These are phyloP conservation scores for Smittia aterrima DNA, from an alignment of 2,888 invertebrate species.

Conservation along the genomic window DNA sequence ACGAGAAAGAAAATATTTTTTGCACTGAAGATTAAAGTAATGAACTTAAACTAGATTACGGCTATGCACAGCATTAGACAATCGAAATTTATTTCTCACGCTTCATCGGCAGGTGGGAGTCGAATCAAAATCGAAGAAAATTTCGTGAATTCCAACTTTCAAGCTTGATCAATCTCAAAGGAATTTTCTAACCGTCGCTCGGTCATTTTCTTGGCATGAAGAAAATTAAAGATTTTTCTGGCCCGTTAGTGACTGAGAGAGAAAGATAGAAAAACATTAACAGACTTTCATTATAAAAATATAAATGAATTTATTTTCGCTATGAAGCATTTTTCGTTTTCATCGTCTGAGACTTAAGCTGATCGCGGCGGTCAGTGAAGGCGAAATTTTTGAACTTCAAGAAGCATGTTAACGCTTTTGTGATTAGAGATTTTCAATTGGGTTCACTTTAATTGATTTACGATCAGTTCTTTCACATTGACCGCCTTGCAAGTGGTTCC, in stretches of 20 bases:
- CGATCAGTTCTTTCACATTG: background rate
- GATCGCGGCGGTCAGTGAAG: background rate
- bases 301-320: background rate
- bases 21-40: constrained; percentile 15
- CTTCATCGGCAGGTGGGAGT: too few relatives aligned
- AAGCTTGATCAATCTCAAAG: background rate
- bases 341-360: background rate
- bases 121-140: too few relatives aligned
- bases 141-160: background rate
- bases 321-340: background rate
- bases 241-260: background rate
- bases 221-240: background rate
- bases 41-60: background rate
- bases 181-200: background rate
- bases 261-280: background rate
- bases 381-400: background rate
- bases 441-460: background rate
- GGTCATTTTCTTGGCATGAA: constrained; percentile 13
- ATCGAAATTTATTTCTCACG: background rate
- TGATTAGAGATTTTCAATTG: background rate
- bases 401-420: background rate
- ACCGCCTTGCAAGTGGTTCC: background rate
- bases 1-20: background rate
- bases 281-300: constrained; percentile 17
- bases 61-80: background rate